Conservation (phyloP, 2,113 vertebrate genomes). For the Callorhinus ursinus region DNA sequence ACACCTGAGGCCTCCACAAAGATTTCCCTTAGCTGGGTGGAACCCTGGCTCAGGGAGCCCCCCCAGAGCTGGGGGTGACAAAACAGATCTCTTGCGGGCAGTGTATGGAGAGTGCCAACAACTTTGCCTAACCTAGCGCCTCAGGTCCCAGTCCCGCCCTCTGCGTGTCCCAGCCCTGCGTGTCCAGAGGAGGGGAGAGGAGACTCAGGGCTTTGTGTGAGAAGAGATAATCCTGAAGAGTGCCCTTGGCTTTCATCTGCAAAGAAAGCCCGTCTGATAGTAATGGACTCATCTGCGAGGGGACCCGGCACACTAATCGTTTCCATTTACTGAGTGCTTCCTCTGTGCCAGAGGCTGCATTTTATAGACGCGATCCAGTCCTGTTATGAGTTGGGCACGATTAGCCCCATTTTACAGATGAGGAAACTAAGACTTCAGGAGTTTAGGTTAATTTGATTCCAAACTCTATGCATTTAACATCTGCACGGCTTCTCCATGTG, state of each 20-base stretch:
- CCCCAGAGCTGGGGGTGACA: not conserved
- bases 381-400: not conserved
- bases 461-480: not conserved
- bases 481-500: not conserved
- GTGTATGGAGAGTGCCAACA: not conserved
- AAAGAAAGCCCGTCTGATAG: not conserved
- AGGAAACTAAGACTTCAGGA: not conserved
- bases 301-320: not conserved
- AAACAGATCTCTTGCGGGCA: not conserved
- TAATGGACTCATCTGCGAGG: not conserved
- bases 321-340: not conserved
- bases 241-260: not conserved
- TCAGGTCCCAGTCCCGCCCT: not conserved
- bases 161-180: not conserved
- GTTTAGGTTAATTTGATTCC: not conserved
- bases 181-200: not conserved
- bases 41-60: not conserved
- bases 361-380: not conserved
- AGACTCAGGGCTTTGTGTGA: not conserved
- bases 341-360: not conserved
- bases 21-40: not conserved
- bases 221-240: not conserved
- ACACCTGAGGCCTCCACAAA: not conserved
- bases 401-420: not conserved
- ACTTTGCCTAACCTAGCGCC: not conserved